Percentiles rank a stretch among this genome's conserved stretches.
phyloP scores from a whole-genome alignment of 2,888 invertebrate species.

The Operophtera brumata region DNA sequence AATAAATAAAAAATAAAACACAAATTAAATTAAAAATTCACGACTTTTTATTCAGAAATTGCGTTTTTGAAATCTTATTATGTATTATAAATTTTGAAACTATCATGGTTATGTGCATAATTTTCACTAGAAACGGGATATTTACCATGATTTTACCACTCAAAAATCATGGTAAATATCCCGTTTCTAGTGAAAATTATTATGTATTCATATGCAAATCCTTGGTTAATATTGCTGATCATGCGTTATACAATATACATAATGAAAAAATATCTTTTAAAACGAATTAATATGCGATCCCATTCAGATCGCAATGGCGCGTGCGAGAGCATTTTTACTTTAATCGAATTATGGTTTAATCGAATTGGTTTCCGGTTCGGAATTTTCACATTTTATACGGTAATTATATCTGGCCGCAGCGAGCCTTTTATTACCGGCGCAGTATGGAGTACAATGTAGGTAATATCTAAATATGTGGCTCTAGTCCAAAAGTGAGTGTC shows the following conservation, averaged over 20 bases:
- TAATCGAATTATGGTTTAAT: slow-evolving; percentile 41
- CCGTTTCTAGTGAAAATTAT: too few species aligned
- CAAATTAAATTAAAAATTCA: too few species aligned
- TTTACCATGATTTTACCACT: too few species aligned
- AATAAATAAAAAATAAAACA: too few species aligned
- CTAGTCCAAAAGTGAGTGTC: too few species aligned
- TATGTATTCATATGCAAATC: slow-evolving; percentile 11
- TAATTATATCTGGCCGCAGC: slow-evolving; percentile 24
- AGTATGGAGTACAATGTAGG: background rate
- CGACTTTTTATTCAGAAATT: too few species aligned
- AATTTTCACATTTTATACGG: slow-evolving; percentile 30
- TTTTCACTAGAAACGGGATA: too few species aligned
- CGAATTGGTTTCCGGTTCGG: slow-evolving; percentile 36
- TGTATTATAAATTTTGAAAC: too few species aligned
- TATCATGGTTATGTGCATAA: too few species aligned
- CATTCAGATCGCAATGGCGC: slow-evolving; percentile 20
- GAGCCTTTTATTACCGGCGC: slow-evolving; percentile 1
- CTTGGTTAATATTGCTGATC: slow-evolving; percentile 5
- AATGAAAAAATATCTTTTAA: slow-evolving; percentile 11
- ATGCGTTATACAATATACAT: background rate
- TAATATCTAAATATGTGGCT: too few species aligned
- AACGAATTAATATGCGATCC: slow-evolving; percentile 33
- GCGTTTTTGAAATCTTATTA: too few species aligned
- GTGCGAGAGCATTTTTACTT: slow-evolving; percentile 30
- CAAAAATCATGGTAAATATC: too few species aligned